Evolutionary conservation across 2,113 vertebrate species (phyloP).

Genomic region (Nematolebias whitei): DNA sequence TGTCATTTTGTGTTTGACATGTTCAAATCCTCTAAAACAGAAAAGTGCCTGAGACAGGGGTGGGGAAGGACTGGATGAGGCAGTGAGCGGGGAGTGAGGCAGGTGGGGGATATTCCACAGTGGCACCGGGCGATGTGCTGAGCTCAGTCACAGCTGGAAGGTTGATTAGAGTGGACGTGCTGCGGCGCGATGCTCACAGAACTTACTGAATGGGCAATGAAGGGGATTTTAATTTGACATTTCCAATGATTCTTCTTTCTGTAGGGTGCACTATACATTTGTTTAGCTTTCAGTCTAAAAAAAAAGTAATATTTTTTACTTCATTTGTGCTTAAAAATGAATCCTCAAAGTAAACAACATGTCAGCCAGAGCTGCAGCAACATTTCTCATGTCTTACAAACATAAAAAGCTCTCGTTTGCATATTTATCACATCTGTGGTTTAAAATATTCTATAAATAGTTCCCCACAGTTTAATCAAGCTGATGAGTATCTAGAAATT

Average conservation of each 20-base stretch:
- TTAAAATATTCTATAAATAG: neutral
- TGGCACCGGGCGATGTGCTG: neutral
- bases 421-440: neutral
- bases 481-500: neutral
- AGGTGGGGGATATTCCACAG: conserved; percentile 9
- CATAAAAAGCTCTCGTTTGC: neutral
- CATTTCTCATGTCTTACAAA: neutral
- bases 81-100: neutral
- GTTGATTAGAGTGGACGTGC: conserved; percentile 34
- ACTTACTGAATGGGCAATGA: conserved; percentile 19
- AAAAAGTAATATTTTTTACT: too few relatives aligned
- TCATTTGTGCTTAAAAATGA: neutral
- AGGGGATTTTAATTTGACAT: conserved; percentile 24
- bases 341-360: neutral
- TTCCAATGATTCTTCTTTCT: conserved; percentile 5
- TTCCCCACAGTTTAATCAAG: neutral
- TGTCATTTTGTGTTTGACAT: conserved; percentile 18
- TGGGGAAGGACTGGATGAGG: neutral
- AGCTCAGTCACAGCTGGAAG: conserved; percentile 26
- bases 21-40: neutral
- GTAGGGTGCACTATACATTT: neutral
- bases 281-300: too few relatives aligned
- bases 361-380: neutral
- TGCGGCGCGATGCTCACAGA: conserved; percentile 3
- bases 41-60: conserved; percentile 2